Percentiles rank a stretch among this genome's conserved stretches.
Conservation (phyloP, 2,113 vertebrate species). For the Scalopus aquaticus region DNA sequence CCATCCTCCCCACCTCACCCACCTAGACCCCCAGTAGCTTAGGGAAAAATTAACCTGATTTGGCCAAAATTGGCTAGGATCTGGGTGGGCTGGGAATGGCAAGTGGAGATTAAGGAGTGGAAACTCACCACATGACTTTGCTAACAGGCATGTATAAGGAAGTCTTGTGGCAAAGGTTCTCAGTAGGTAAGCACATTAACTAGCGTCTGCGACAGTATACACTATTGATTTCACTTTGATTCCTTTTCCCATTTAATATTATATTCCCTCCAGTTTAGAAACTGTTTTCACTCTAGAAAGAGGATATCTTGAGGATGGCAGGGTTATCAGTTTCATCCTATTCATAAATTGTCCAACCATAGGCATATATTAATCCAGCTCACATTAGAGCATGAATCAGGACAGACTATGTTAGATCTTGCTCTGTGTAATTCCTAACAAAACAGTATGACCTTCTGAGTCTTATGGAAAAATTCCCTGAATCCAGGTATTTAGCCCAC, state of each 20-base stretch:
- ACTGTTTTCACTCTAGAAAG: not conserved
- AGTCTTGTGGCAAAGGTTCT: accelerated
- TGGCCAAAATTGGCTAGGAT: not conserved
- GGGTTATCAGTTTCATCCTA: not conserved
- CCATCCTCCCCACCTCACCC: not conserved
- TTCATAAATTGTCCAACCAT: not conserved
- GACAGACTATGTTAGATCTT: not conserved
- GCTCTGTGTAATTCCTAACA: not conserved
- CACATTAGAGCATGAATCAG: constrained; percentile 18
- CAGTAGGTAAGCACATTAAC: not conserved
- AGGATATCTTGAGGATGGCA: not conserved
- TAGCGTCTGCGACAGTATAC: not conserved
- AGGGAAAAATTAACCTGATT: not conserved
- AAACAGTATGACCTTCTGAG: not conserved
- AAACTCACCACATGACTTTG: not conserved
- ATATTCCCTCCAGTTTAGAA: not conserved
- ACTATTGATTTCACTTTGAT: not conserved
- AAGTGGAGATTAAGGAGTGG: not conserved
- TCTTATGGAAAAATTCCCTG: not conserved
- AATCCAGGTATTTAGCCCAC: not conserved
- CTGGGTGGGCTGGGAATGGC: not conserved
- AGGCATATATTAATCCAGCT: not conserved
- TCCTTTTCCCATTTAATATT: not conserved
- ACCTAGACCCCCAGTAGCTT: not conserved
- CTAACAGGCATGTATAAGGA: not conserved